Percentiles rank a stretch among this genome's conserved stretches.
These are phyloP conservation scores for Schizothorax lantsangensis DNA, from an alignment of 2,797 vertebrate genomes.

Conservation along the genomic window DNA sequence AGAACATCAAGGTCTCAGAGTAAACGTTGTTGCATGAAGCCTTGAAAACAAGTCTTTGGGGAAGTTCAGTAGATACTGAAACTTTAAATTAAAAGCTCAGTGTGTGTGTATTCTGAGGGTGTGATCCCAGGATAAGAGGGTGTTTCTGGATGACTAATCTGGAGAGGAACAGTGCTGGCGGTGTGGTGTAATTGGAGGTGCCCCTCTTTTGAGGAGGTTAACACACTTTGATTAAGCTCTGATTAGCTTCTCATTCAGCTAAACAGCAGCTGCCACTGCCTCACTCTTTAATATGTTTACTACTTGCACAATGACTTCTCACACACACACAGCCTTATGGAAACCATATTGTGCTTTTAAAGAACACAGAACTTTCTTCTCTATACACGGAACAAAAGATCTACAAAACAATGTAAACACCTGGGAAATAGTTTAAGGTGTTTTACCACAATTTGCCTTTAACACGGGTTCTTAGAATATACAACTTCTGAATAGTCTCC, in stretches of 20 bases:
- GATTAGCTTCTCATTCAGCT: conserved; percentile 59
- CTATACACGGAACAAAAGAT: background rate
- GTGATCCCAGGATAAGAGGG: conserved; percentile 20
- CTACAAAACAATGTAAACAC: background rate
- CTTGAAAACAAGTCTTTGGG: conserved; percentile 33
- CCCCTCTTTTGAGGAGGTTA: conserved; percentile 55
- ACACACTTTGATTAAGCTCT: conserved; percentile 60
- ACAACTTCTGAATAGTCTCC: background rate
- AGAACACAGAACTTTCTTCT: background rate
- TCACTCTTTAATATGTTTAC: conserved; percentile 45
- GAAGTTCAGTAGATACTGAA: conserved; percentile 34
- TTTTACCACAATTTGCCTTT: background rate
- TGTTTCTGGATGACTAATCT: conserved; percentile 57
- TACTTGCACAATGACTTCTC: conserved; percentile 2
- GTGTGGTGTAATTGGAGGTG: conserved; percentile 57
- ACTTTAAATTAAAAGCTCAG: conserved; percentile 36
- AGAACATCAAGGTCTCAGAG: conserved; percentile 24
- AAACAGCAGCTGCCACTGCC: conserved; percentile 49
- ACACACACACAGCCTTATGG: background rate
- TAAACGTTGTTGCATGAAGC: background rate
- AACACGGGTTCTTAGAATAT: background rate
- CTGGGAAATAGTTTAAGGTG: background rate
- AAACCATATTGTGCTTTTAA: conserved; percentile 59
- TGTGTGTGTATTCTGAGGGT: conserved; percentile 3
- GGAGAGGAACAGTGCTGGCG: conserved; percentile 40